A percentile compares a stretch with the other conserved stretches of the same genome.
phyloP scores from a whole-genome alignment of 2,797 vertebrate species.

The Lacerta agilis region DNA sequence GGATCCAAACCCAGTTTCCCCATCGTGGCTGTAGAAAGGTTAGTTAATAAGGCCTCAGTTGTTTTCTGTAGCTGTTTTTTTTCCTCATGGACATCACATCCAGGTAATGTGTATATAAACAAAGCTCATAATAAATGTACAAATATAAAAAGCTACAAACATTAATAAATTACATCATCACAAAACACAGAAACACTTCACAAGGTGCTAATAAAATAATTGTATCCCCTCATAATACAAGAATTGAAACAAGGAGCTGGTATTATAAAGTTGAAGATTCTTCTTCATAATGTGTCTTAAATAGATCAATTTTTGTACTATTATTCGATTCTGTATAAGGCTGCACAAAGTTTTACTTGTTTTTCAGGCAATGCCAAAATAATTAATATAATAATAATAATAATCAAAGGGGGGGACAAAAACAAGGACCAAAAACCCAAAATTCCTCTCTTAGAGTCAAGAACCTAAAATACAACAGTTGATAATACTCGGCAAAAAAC shows the following conservation, averaged over 20 bases:
- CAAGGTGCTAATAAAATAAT: conserved; percentile 99
- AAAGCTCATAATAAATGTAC: conserved; percentile 98
- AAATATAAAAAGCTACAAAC: conserved; percentile 99
- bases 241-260: conserved; percentile 93
- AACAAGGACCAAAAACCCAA: conserved; percentile 43
- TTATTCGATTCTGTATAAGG: conserved; percentile 86
- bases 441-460: conserved; percentile 63
- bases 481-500: conserved; percentile 84
- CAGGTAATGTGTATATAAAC: conserved; percentile 93
- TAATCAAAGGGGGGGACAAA: conserved; percentile 47
- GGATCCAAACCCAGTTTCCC: conserved; percentile 48
- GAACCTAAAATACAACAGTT: conserved; percentile 67
- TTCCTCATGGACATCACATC: conserved; percentile 79
- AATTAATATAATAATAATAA: conserved; percentile 37
- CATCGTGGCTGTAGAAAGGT: conserved; percentile 66
- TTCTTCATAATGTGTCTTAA: conserved; percentile 80
- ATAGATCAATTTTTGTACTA: conserved; percentile 73
- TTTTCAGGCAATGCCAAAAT: conserved; percentile 92
- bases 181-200: conserved; percentile 99
- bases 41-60: conserved; percentile 77
- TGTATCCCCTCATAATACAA: conserved; percentile 90
- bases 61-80: conserved; percentile 77
- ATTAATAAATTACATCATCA: conserved; percentile 99
- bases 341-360: conserved; percentile 85
- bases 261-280: conserved; percentile 81